phyloP scores from a whole-genome alignment of 92 coral and sea anemone species.

The Epizoanthus rinbou region DNA sequence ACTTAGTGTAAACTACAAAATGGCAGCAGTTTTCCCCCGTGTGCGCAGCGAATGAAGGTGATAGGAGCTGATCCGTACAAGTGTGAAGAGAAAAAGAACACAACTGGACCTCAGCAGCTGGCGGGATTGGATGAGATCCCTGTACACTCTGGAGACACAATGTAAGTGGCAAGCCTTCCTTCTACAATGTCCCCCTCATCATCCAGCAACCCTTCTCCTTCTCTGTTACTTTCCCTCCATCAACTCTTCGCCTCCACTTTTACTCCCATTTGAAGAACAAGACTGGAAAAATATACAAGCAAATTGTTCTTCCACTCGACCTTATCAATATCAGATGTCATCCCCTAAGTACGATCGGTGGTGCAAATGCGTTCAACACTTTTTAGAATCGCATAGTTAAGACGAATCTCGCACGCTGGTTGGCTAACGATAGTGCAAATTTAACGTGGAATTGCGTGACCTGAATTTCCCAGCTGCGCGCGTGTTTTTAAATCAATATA shows the following conservation, averaged over 20 bases:
- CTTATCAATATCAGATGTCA: neutral
- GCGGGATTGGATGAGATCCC: constrained; percentile 90
- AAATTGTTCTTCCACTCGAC: neutral
- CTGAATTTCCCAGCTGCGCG: too few species aligned
- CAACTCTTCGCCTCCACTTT: too few species aligned
- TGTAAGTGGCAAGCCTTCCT: constrained; percentile 47
- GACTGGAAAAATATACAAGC: neutral
- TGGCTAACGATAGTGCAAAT: too few species aligned
- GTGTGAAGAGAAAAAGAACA: constrained; percentile 30
- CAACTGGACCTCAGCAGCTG: constrained; percentile 77
- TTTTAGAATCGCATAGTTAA: too few species aligned
- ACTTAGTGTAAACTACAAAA: constrained; percentile 65
- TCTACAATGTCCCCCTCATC: neutral
- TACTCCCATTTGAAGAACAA: too few species aligned
- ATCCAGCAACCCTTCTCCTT: too few species aligned
- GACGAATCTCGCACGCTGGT: too few species aligned
- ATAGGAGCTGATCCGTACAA: constrained; percentile 75
- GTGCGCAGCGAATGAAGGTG: constrained; percentile 74
- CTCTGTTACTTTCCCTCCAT: too few species aligned
- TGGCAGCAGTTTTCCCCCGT: constrained; percentile 73
- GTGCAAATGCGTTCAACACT: neutral
- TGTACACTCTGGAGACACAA: constrained; percentile 81
- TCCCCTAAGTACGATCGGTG: neutral
- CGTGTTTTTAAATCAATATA: too few species aligned
- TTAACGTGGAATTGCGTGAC: too few species aligned